A percentile compares a stretch with the other conserved stretches of the same genome.
phyloP scores from a whole-genome alignment of 2,113 vertebrate species.

The Chauna torquata region DNA sequence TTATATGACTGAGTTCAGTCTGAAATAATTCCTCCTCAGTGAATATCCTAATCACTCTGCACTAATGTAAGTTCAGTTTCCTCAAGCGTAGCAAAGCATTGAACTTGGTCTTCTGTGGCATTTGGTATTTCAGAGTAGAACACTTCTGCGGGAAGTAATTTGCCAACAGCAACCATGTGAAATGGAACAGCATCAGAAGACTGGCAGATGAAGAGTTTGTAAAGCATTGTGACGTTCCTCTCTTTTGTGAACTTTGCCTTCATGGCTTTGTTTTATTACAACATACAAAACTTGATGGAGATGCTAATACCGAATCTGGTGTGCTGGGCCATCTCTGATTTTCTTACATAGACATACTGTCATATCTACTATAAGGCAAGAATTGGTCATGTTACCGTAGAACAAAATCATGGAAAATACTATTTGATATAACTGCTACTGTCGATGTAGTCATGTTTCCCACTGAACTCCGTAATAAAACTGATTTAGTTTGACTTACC shows the following conservation, averaged over 20 bases:
- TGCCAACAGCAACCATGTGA: not conserved
- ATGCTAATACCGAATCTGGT: not conserved
- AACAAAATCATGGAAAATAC: not conserved
- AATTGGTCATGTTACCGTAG: not conserved
- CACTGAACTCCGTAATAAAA: not conserved
- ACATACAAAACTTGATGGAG: not conserved
- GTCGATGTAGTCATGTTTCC: not conserved
- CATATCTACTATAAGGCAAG: not conserved
- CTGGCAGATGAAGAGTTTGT: not conserved
- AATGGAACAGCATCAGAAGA: not conserved
- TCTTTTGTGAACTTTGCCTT: not conserved
- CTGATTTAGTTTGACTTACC: not conserved
- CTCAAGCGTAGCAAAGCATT: not conserved
- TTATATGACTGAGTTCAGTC: not conserved
- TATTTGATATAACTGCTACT: not conserved
- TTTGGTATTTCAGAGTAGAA: not conserved
- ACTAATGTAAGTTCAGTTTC: not conserved
- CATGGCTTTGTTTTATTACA: not conserved
- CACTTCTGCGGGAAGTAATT: not conserved
- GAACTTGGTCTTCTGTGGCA: not conserved
- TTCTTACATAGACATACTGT: not conserved
- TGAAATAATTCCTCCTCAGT: not conserved
- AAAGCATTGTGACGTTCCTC: not conserved
- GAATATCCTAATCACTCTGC: not conserved
- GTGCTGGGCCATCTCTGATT: not conserved